Conservation (phyloP, 2,888 invertebrate genomes). For the Atrina japonica region DNA sequence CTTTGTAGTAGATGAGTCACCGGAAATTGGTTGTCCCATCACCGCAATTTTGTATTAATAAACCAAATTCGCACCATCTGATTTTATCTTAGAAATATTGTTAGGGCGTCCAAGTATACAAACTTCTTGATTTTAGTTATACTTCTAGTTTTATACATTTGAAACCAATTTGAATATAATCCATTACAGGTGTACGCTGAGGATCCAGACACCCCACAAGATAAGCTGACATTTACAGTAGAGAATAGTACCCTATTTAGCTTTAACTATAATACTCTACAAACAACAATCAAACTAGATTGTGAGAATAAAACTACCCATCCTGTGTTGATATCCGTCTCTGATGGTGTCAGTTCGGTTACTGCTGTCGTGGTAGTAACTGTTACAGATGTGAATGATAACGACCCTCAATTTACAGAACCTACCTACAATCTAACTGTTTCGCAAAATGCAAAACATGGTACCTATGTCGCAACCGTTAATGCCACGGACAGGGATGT, state of each 20-base stretch:
- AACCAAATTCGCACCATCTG: too few relatives aligned
- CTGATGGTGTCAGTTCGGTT: conserved; percentile 12
- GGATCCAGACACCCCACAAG: conserved; percentile 15
- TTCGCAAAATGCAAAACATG: not conserved
- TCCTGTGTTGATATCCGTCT: conserved; percentile 18
- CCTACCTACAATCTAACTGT: not conserved
- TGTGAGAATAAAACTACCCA: conserved; percentile 2
- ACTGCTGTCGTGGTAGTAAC: conserved; percentile 14
- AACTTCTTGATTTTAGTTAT: too few relatives aligned
- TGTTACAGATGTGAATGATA: conserved; percentile 33
- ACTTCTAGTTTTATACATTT: too few relatives aligned
- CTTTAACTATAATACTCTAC: conserved; percentile 4
- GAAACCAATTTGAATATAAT: too few relatives aligned
- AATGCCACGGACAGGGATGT: conserved; percentile 29
- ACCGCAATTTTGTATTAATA: too few relatives aligned
- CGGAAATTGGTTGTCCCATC: too few relatives aligned
- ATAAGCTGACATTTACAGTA: conserved; percentile 6
- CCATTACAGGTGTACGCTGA: conserved; percentile 17
- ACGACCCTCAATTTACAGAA: conserved; percentile 9
- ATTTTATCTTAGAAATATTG: too few relatives aligned
- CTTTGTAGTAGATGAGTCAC: too few relatives aligned
- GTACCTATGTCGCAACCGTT: not conserved
- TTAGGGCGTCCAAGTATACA: too few relatives aligned
- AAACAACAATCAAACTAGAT: conserved; percentile 8
- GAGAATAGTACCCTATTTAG: conserved; percentile 7